Base-by-base conservation (phyloP, 1,140 invertebrate species). In the Trichonephila clavipes region DNA sequence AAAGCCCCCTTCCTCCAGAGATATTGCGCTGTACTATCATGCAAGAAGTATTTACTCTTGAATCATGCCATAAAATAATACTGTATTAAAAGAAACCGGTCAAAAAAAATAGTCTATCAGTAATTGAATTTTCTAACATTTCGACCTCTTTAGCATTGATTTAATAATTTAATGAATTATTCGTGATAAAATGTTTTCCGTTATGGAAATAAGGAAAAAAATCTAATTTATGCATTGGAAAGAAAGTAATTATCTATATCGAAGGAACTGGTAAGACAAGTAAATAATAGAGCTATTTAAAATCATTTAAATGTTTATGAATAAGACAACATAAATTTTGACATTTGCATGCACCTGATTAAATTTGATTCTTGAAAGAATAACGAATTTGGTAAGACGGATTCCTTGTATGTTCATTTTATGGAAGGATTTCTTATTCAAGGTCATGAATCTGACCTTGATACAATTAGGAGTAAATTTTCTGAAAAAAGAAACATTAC, bases 81-180 rank as follows among this genome's bases (percentile, higher is more conserved):
- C 10, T 51, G 0, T 21, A 64, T 19, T 64, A 64, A 64, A 64
- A 64, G 21, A 21, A 64, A 64, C 21, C 18, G 62, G 21, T 64
- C 62, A 64, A 21, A 21, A 21, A 21, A 12, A 64, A 19, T 64
- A 6, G 62, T 19, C 21, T 64, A 64, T 64, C 62, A 21, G 62
- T 18, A 16, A 77, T 77, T 77, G 28, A 28, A 18, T 77, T 40
- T 77, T 18, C 28, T 28, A 77, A 18, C 72, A 77, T 77, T 77
- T 19, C 34, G 18, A 77, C 72, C 72, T 77, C 72, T 19, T 18
- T 18, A 34, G 72, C 72, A 77, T 77, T 19, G 28, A 77, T 34
- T 77, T 40, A 77, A 69, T 40, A 34, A 34, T 77, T 77, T 77
- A 77, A 77, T 77, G 72, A 77, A 77, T 77, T 34, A 77, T 77